Conservation (phyloP, 2,797 vertebrate genomes). For the Malacoctenus gilli region DNA sequence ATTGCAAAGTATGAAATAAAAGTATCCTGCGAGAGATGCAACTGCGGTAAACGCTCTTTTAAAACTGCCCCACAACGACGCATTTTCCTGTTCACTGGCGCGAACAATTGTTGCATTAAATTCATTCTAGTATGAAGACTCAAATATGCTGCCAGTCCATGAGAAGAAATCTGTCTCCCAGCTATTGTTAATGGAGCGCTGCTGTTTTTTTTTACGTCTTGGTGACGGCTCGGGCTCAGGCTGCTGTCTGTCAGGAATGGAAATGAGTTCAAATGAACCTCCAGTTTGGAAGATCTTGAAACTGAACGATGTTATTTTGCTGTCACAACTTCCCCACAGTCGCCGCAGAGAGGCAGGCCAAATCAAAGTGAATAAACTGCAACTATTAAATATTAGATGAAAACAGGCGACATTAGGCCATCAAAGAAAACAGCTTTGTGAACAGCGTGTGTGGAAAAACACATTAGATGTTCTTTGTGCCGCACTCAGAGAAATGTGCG, state of each 20-base stretch:
- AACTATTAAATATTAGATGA: background rate
- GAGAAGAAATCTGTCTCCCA: conserved; percentile 29
- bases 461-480: no score
- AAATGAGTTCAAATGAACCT: background rate
- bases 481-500: conserved; percentile 21
- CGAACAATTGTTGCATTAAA: conserved; percentile 50
- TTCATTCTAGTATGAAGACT: conserved; percentile 51
- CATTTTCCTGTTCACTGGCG: conserved; percentile 67
- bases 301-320: background rate
- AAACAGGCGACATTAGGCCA: background rate
- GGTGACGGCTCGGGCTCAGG: conserved; percentile 47
- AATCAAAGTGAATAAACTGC: no score
- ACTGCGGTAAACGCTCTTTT: conserved; percentile 36
- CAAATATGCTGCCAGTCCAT: conserved; percentile 39
- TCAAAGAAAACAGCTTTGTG: background rate
- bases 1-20: conserved; percentile 36
- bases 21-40: conserved; percentile 22
- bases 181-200: conserved; percentile 41
- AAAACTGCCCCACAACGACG: conserved; percentile 30
- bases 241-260: background rate
- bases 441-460: conserved; percentile 2
- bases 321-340: background rate
- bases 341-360: background rate
- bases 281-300: conserved; percentile 7
- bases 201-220: conserved; percentile 44